phyloP scores from a whole-genome alignment of 2,113 vertebrate species.

The Rhagologus leucostigma region DNA sequence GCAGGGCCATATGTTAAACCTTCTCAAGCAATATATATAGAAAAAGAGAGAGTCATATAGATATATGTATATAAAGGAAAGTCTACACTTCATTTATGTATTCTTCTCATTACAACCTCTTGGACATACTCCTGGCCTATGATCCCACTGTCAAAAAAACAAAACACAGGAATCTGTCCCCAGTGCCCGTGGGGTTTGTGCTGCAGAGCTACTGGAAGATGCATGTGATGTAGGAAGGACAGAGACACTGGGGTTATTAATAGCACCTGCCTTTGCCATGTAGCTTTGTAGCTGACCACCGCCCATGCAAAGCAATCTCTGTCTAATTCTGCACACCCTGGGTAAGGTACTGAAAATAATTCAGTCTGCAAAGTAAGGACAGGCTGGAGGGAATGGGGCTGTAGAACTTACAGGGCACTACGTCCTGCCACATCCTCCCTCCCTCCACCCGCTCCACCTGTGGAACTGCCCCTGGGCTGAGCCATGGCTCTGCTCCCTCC shows the following conservation, averaged over 20 bases:
- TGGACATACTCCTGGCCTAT: not conserved
- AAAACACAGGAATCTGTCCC: not conserved
- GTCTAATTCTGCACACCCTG: not conserved
- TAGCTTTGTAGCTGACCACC: not conserved
- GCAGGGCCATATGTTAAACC: not conserved
- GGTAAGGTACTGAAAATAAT: not conserved
- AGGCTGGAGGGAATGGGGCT: not conserved
- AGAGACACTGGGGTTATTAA: not conserved
- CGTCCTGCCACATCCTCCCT: not conserved
- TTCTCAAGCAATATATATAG: not conserved
- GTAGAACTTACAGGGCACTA: not conserved
- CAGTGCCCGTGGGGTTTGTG: not conserved
- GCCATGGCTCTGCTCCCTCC: not conserved
- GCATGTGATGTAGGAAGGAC: not conserved
- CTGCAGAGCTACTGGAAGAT: not conserved
- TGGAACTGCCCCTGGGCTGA: not conserved
- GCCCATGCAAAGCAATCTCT: not conserved
- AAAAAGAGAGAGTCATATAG: not conserved
- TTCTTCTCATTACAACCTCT: not conserved
- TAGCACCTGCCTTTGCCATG: not conserved
- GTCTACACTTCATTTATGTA: not conserved
- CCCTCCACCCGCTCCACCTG: not conserved
- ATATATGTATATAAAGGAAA: not conserved
- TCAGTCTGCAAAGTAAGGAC: not conserved
- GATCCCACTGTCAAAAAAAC: not conserved